phyloP scores from a whole-genome alignment of 2,888 invertebrate species.

The Sinhomidia bicolor region DNA sequence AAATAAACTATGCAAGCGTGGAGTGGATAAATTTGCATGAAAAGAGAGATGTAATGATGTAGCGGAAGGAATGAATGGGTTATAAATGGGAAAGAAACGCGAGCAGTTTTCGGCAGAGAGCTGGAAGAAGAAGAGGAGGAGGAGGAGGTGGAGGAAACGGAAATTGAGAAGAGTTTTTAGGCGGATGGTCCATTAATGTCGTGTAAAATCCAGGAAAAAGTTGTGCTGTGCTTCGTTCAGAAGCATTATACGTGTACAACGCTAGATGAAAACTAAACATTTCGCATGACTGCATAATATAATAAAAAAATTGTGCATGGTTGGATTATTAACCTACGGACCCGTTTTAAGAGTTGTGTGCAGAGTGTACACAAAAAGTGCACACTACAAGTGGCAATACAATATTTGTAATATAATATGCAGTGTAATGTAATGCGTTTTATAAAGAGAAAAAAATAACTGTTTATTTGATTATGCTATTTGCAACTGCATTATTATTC shows the following conservation, averaged over 20 bases:
- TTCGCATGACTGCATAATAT: not conserved
- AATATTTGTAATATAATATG: too few relatives aligned
- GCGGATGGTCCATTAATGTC: not conserved
- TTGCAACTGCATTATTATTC: too few relatives aligned
- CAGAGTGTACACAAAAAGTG: too few relatives aligned
- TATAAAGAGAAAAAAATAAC: too few relatives aligned
- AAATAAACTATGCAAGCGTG: constrained; percentile 21
- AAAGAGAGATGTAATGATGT: constrained; percentile 22
- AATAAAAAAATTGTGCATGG: too few relatives aligned
- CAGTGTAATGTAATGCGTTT: too few relatives aligned
- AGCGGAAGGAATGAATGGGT: constrained; percentile 45
- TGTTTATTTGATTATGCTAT: too few relatives aligned
- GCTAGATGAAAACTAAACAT: not conserved
- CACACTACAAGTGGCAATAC: too few relatives aligned
- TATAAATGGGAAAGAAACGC: constrained; percentile 25
- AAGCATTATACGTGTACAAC: not conserved
- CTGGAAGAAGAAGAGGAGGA: too few relatives aligned
- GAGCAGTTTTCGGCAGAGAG: too few relatives aligned
- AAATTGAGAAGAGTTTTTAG: not conserved
- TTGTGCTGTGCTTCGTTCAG: not conserved
- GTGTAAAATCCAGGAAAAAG: not conserved
- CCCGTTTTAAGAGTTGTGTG: too few relatives aligned
- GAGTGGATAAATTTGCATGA: constrained; percentile 42
- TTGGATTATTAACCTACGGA: too few relatives aligned
- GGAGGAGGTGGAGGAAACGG: not conserved